A percentile compares a stretch with the other conserved stretches of the same genome.
Conservation (phyloP, 2,888 invertebrate genomes). For the Epinotia bilunana region DNA sequence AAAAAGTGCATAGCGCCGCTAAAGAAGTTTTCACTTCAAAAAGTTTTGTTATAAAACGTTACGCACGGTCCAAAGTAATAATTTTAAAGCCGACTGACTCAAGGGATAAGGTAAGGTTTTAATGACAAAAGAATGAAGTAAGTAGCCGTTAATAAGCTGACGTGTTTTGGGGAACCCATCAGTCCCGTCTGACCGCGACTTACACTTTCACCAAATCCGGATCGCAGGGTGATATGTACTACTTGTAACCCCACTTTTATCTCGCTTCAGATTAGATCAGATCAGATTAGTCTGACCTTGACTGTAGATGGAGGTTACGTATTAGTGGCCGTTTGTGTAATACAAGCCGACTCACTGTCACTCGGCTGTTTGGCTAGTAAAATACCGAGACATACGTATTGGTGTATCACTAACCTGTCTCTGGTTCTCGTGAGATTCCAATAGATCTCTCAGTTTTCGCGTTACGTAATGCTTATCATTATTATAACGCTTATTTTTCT, state of each 20-base stretch:
- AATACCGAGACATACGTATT: neutral
- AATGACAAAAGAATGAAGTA: slow-evolving; percentile 28
- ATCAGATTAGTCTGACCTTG: slow-evolving; percentile 4
- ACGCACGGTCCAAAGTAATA: slow-evolving; percentile 32
- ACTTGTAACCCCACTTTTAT: slow-evolving; percentile 16
- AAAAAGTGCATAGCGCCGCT: too few relatives aligned
- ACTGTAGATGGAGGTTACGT: neutral
- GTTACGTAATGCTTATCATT: too few relatives aligned
- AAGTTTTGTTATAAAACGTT: slow-evolving; percentile 33
- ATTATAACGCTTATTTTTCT: too few relatives aligned
- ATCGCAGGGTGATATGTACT: neutral
- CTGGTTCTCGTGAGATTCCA: too few relatives aligned
- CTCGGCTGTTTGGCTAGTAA: neutral
- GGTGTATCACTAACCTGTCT: too few relatives aligned
- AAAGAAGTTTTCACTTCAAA: too few relatives aligned
- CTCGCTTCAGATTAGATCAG: too few relatives aligned
- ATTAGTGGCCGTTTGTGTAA: neutral
- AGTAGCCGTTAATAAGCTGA: slow-evolving; percentile 29
- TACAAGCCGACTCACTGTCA: neutral
- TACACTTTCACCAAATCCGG: slow-evolving; percentile 37
- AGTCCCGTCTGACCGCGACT: slow-evolving; percentile 31
- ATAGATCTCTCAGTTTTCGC: too few relatives aligned
- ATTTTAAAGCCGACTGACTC: slow-evolving; percentile 32
- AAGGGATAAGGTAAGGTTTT: slow-evolving; percentile 16
- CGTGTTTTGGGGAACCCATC: slow-evolving; percentile 17